phyloP scores from a whole-genome alignment of 2,888 invertebrate species.

The Pocota personata region DNA sequence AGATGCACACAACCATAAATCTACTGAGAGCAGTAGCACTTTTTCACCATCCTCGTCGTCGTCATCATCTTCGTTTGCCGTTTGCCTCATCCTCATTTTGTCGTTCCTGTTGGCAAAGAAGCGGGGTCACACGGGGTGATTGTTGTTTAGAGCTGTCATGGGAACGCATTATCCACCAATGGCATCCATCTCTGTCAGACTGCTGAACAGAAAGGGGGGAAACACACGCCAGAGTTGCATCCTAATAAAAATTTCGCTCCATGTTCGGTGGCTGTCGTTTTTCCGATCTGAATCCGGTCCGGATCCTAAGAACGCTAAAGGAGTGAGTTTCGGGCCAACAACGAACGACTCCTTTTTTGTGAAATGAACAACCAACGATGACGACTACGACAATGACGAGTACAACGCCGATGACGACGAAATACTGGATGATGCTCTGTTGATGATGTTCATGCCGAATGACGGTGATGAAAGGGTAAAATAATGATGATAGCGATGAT shows the following conservation, averaged over 20 bases:
- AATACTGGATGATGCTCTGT: slow-evolving; percentile 21
- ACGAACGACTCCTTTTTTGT: slow-evolving; percentile 34
- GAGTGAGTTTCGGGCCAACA: slow-evolving; percentile 54
- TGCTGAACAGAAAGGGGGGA: slow-evolving; percentile 13
- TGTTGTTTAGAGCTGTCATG: slow-evolving; percentile 73
- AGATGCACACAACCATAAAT: slow-evolving; percentile 69
- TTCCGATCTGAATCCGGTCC: slow-evolving; percentile 41
- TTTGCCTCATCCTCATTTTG: slow-evolving; percentile 50
- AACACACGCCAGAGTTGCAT: not conserved
- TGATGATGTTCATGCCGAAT: slow-evolving; percentile 66
- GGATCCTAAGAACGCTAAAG: slow-evolving; percentile 66
- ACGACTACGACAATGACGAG: slow-evolving; percentile 3
- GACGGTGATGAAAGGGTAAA: slow-evolving; percentile 70
- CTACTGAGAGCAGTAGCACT: slow-evolving; percentile 70
- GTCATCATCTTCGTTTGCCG: slow-evolving; percentile 18
- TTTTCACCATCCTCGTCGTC: slow-evolving; percentile 56
- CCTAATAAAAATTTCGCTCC: slow-evolving; percentile 63
- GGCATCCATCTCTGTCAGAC: slow-evolving; percentile 73
- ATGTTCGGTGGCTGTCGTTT: slow-evolving; percentile 56
- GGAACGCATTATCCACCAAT: slow-evolving; percentile 74
- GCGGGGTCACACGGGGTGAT: slow-evolving; percentile 62
- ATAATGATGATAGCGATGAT: slow-evolving; percentile 70
- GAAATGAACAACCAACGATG: slow-evolving; percentile 26
- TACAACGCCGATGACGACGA: slow-evolving; percentile 33
- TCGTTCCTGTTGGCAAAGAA: slow-evolving; percentile 10